phyloP scores from a whole-genome alignment of 1,140 invertebrate genomes.

The Panagrolaimus sp. region DNA sequence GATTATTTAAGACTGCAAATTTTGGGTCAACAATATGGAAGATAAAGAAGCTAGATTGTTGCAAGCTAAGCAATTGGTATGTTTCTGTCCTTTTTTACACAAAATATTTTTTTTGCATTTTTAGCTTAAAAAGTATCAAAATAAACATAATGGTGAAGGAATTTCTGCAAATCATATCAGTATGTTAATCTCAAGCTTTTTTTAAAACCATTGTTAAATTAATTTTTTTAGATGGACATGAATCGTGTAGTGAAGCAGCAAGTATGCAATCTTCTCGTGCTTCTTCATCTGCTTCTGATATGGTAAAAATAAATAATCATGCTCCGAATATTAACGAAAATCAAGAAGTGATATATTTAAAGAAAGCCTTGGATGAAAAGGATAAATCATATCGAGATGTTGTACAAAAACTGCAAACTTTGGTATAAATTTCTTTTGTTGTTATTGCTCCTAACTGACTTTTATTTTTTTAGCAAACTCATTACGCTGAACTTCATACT shows the following conservation, averaged over 20 bases:
- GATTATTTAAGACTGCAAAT: too few species aligned
- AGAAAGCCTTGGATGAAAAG: conserved; percentile 29
- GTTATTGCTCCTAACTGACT: conserved; percentile 12
- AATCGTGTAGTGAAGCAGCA: background rate
- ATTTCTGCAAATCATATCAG: background rate
- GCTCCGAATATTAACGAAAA: background rate
- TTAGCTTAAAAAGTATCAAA: conserved; percentile 31
- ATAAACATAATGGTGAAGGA: background rate
- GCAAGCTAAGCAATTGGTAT: conserved; percentile 34
- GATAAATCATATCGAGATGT: conserved; percentile 25
- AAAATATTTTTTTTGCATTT: conserved; percentile 17
- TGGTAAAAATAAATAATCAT: background rate
- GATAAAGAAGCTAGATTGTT: conserved; percentile 24
- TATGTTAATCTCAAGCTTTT: background rate
- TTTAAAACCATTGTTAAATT: background rate
- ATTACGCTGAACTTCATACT: conserved; percentile 39
- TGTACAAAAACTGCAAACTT: conserved; percentile 29
- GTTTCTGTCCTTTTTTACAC: conserved; percentile 1
- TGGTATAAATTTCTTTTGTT: conserved; percentile 23
- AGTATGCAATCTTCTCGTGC: conserved; percentile 18
- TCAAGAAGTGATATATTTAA: conserved; percentile 26
- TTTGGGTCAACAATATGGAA: background rate
- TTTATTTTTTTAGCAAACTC: conserved; percentile 38
- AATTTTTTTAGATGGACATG: background rate
- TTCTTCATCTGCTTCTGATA: conserved; percentile 16